Percentiles rank a stretch among this genome's conserved stretches.
Evolutionary conservation across 2,888 invertebrate species (phyloP).

Genomic region (Ochlodes sylvanus): DNA sequence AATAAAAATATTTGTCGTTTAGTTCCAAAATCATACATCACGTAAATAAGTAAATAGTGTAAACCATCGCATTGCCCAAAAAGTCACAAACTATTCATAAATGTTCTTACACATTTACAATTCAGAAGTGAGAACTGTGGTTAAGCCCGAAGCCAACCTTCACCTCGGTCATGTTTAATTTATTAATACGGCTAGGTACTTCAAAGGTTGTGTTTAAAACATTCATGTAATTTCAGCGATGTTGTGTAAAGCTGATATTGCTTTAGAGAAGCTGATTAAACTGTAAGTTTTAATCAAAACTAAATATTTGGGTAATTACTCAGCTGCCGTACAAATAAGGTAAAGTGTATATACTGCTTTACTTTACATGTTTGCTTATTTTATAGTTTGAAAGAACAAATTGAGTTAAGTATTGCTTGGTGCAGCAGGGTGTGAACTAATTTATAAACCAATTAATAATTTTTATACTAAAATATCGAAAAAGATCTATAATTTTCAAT

Average conservation of each 20-base stretch:
- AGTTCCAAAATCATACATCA: too few relatives aligned
- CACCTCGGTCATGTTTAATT: constrained; percentile 17
- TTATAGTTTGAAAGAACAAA: too few relatives aligned
- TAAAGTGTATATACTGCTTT: too few relatives aligned
- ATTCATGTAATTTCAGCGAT: constrained; percentile 16
- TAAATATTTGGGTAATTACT: constrained; percentile 12
- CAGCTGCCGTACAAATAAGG: too few relatives aligned
- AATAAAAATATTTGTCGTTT: too few relatives aligned
- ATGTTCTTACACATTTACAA: neutral
- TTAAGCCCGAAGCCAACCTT: constrained; percentile 7
- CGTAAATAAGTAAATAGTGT: too few relatives aligned
- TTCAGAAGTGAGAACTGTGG: constrained; percentile 8
- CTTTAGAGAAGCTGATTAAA: constrained; percentile 9
- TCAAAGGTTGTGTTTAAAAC: constrained; percentile 22
- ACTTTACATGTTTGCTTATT: too few relatives aligned
- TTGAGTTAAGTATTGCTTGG: too few relatives aligned
- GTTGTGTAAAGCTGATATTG: constrained; percentile 9
- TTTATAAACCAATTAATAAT: too few relatives aligned
- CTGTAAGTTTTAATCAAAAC: neutral
- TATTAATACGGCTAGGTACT: constrained; percentile 10
- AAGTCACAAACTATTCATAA: constrained; percentile 1
- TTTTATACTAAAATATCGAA: too few relatives aligned
- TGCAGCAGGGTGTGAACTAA: too few relatives aligned
- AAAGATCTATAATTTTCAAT: too few relatives aligned
- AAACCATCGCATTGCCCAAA: neutral